phyloP scores from a whole-genome alignment of 2,797 vertebrate species.

The Tamandua tetradactyla region DNA sequence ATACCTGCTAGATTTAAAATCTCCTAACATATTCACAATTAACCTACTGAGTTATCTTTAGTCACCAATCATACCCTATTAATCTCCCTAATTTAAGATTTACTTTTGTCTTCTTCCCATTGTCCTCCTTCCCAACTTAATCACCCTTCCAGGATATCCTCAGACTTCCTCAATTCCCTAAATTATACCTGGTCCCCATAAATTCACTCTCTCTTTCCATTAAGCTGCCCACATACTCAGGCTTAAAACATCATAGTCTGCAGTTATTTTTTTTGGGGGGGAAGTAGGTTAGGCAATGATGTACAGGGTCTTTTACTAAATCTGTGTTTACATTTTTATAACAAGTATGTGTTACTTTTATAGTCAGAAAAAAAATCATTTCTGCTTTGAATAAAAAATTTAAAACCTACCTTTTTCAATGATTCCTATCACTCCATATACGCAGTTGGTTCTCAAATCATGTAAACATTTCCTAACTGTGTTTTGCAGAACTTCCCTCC shows the following conservation, averaged over 20 bases:
- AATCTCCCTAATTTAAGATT: neutral
- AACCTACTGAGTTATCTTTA: neutral
- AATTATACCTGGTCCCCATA: neutral
- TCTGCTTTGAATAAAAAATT: neutral
- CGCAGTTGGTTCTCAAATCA: neutral
- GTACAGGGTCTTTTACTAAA: neutral
- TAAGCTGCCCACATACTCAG: neutral
- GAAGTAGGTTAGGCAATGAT: neutral
- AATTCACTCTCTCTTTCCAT: neutral
- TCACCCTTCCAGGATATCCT: neutral
- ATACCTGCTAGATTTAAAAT: neutral
- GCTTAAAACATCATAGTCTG: neutral
- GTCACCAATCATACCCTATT: neutral
- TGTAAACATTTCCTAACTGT: neutral
- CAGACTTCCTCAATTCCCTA: neutral
- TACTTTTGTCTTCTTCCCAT: neutral
- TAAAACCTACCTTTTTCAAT: constrained; percentile 6
- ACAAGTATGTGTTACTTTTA: neutral
- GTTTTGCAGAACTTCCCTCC: neutral
- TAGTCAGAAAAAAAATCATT: neutral
- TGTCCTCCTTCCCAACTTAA: neutral
- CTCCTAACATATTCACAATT: neutral
- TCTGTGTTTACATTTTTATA: neutral
- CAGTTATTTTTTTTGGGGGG: neutral
- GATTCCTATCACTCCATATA: neutral